Percentiles rank a stretch among this genome's conserved stretches.
Conservation (phyloP, 2,888 invertebrate species). For the Watsonalla cultraria region DNA sequence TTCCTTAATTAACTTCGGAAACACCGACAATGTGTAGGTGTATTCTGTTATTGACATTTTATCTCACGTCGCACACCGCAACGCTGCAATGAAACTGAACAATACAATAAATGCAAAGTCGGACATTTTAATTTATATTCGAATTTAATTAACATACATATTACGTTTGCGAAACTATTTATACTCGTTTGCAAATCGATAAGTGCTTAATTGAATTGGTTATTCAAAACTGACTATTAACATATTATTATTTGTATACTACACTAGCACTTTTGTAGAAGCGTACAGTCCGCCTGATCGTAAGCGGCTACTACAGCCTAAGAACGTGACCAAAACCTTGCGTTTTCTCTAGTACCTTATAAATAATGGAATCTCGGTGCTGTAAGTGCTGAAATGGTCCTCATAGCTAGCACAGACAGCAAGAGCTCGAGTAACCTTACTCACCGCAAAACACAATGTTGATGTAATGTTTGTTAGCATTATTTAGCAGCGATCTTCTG, state of each 20-base stretch:
- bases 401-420: no score
- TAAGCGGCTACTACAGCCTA: background rate
- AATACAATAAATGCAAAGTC: background rate
- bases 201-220: no score
- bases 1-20: constrained; percentile 33
- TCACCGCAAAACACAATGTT: no score
- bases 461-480: no score
- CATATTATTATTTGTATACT: background rate
- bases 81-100: constrained; percentile 4
- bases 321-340: no score
- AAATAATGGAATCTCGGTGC: no score
- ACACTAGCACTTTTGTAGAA: background rate
- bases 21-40: constrained; percentile 8
- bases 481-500: no score
- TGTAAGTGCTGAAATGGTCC: no score
- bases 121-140: background rate
- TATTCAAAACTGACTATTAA: background rate
- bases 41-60: constrained; percentile 31
- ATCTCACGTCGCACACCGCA: constrained; percentile 20
- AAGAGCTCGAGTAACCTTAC: no score
- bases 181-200: no score
- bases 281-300: background rate
- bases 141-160: background rate
- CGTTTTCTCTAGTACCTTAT: no score
- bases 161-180: background rate